Base-by-base conservation (phyloP, 2,113 vertebrate genomes). In the Capricornis sumatraensis region DNA sequence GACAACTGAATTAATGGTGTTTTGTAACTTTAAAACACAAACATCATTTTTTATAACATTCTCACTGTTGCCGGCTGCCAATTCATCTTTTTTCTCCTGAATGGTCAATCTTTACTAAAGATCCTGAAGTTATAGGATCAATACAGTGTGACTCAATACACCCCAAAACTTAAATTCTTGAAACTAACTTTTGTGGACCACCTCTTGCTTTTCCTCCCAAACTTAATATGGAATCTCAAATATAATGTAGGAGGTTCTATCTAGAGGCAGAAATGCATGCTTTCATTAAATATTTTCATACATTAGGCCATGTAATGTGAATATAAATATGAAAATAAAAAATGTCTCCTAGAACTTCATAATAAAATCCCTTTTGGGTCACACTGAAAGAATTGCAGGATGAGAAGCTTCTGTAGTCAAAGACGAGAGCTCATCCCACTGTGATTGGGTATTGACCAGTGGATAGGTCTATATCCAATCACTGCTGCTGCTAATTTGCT, bases 231-330 rank as follows among this genome's bases (percentile, higher is more conserved):
- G 60, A 91, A 91, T 45, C 52, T 79, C 45, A 81, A 58, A 55
- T 23, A 33, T 19, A 55, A 89, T 2, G 10, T 21, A 86, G 40
- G 71, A 64, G 71, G 62, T 17, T 33, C 50, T 45, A 12, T 76
- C 45, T 16, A 64, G 53, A 85, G 76, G 87, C 55, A 16, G 81
- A 16, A 13, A 25, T 3, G 15, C 30, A 16, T 50, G 58, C 89
- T 89, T 95, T 87, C 11, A 25, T 79, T 94, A 96, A 36, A 90
- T 57, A n/a, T 88, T 50, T 93, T 95, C 92, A 87, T 81, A 88
- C 47, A 85, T 78, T n/a, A 86, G 93, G 55, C 50, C 62, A 67
- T 5, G 4, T 33, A 86, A 92, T 33, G 27, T 79, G 50, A 86
- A 67, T 36, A 74, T n/a, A 60, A 85, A 91, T 40, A 60, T 25